Conservation (phyloP, 2,113 vertebrate genomes). For the Poeciliopsis occidentalis region DNA sequence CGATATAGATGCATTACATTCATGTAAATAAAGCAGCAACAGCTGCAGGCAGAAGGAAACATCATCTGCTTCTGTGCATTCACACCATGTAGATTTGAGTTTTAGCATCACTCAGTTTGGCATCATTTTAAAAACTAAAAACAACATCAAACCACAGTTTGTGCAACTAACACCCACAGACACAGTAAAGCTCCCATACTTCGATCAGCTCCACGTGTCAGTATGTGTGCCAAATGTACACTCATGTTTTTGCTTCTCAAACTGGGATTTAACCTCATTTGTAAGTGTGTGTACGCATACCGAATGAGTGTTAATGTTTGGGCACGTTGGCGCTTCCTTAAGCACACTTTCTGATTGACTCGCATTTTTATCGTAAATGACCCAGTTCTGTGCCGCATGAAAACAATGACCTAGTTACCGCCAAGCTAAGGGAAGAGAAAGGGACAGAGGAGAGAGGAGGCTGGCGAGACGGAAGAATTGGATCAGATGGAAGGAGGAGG, state of each 20-base stretch:
- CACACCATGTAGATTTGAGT: conserved; percentile 2
- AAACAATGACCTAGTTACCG: conserved; percentile 70
- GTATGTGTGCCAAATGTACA: conserved; percentile 9
- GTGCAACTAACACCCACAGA: conserved; percentile 53
- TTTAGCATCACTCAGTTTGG: not conserved
- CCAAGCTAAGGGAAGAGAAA: conserved; percentile 28
- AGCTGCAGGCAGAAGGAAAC: conserved; percentile 25
- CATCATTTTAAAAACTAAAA: conserved; percentile 25
- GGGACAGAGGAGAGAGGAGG: conserved; percentile 1
- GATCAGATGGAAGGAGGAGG: conserved; percentile 22
- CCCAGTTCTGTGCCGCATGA: conserved; percentile 55
- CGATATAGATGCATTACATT: not conserved
- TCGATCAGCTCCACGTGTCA: conserved; percentile 8
- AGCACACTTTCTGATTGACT: conserved; percentile 47
- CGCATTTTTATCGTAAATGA: conserved; percentile 58
- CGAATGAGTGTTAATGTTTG: not conserved
- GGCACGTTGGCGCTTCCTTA: conserved; percentile 14
- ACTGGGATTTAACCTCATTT: conserved; percentile 58
- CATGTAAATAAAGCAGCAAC: conserved; percentile 3
- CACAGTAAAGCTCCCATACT: conserved; percentile 30
- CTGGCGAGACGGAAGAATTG: conserved; percentile 17
- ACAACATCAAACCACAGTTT: conserved; percentile 32
- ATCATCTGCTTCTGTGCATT: conserved; percentile 4
- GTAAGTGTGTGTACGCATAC: conserved; percentile 17
- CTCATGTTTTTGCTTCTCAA: conserved; percentile 35